Evolutionary conservation across 2,113 vertebrate species (phyloP).

Genomic region (Halichoerus grypus): DNA sequence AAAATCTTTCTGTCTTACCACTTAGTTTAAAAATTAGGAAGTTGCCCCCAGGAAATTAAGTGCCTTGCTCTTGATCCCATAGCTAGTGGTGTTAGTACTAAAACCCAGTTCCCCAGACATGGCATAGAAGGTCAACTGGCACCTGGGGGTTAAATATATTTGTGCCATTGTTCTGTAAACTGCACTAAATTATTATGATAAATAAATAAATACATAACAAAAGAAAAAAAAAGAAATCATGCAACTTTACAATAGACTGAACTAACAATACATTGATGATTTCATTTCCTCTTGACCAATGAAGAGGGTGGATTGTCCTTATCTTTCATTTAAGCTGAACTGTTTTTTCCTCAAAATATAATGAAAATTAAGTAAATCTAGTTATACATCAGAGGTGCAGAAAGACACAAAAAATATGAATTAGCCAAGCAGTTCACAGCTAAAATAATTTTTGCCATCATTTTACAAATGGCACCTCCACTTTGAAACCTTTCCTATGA

Average conservation of each 20-base stretch:
- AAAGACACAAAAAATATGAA: background rate
- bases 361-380: background rate
- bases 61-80: background rate
- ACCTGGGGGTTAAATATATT: background rate
- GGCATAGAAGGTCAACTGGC: background rate
- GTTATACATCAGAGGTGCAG: background rate
- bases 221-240: background rate
- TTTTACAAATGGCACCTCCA: background rate
- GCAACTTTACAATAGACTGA: background rate
- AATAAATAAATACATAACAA: background rate
- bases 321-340: background rate
- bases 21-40: conserved; percentile 33
- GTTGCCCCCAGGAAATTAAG: background rate
- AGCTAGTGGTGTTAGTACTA: background rate
- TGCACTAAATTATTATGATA: background rate
- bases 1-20: background rate
- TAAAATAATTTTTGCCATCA: background rate
- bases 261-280: background rate
- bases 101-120: background rate
- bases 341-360: conserved; percentile 41
- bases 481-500: background rate
- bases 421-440: background rate
- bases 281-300: background rate
- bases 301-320: background rate
- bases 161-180: background rate